Evolutionary conservation across 2,113 vertebrate genomes (phyloP).

Genomic region (Galbula dea): DNA sequence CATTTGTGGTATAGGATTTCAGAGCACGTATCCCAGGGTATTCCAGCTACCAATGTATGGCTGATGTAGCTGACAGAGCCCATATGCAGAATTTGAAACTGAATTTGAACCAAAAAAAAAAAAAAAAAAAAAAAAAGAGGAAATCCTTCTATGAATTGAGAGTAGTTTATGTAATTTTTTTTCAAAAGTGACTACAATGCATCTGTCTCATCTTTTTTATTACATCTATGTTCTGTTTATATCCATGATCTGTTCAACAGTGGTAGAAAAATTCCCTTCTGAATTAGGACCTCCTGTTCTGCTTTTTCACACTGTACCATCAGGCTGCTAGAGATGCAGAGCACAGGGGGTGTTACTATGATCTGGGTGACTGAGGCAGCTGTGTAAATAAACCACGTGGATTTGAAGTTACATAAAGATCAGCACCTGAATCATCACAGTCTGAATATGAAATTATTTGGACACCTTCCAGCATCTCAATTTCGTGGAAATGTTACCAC

Average conservation of each 20-base stretch:
- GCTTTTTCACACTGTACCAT: not conserved
- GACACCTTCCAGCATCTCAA: not conserved
- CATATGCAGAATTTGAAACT: not conserved
- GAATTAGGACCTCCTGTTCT: not conserved
- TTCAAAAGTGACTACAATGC: not conserved
- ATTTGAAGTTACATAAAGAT: not conserved
- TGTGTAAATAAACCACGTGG: not conserved
- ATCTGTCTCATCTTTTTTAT: not conserved
- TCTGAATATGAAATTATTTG: not conserved
- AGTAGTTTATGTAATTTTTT: not conserved
- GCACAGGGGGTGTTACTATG: not conserved
- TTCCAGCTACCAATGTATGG: not conserved
- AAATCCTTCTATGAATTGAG: not conserved
- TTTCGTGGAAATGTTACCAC: not conserved
- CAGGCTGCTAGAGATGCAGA: too few relatives aligned
- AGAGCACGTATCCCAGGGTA: not conserved
- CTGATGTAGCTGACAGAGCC: not conserved
- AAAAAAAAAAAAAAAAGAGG: not conserved
- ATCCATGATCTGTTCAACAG: not conserved
- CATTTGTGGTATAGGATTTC: not conserved
- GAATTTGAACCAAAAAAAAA: not conserved
- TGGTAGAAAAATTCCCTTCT: not conserved
- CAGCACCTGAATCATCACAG: not conserved
- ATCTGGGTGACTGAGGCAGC: not conserved
- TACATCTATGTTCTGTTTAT: not conserved